Evolutionary conservation across 23 tunicate species (phyloP).

Genomic region (Pegea sp.): DNA sequence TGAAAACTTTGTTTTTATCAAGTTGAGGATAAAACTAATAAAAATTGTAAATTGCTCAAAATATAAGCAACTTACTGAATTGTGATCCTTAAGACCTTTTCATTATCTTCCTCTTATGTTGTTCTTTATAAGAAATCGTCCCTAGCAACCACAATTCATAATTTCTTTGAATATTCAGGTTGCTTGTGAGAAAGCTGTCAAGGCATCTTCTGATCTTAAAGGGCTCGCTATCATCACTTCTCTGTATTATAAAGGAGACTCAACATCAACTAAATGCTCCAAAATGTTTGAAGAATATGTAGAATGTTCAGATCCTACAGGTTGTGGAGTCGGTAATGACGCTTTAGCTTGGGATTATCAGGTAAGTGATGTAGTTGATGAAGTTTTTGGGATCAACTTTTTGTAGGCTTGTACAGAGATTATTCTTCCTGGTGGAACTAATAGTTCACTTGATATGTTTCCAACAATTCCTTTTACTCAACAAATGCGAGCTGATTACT

Average conservation of each 20-base stretch:
- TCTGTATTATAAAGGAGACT: slow-evolving; percentile 71
- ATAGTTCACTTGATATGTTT: slow-evolving; percentile 75
- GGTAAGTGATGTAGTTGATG: slow-evolving; percentile 9
- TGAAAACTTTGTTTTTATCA: no score
- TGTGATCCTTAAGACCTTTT: no score
- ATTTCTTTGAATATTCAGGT: no score
- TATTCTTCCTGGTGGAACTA: slow-evolving; percentile 80
- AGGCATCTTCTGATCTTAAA: slow-evolving; percentile 37
- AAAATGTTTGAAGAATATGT: slow-evolving; percentile 67
- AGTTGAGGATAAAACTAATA: no score
- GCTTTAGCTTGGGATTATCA: slow-evolving; percentile 94
- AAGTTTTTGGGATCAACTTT: neutral
- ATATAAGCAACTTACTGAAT: no score
- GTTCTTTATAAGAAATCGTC: no score
- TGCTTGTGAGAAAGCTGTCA: slow-evolving; percentile 49
- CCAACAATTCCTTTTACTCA: slow-evolving; percentile 57
- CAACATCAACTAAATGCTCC: slow-evolving; percentile 21
- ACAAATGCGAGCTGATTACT: slow-evolving; percentile 58
- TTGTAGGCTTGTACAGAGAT: slow-evolving; percentile 86
- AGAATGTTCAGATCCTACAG: slow-evolving; percentile 96
- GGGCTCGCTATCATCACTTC: slow-evolving; percentile 64
- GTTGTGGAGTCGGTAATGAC: slow-evolving; percentile 77
- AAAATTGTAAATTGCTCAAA: no score
- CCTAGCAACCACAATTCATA: no score
- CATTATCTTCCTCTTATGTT: no score